Base-by-base conservation (phyloP, 2,888 invertebrate species). In the Reticulitermes lucifugus region DNA sequence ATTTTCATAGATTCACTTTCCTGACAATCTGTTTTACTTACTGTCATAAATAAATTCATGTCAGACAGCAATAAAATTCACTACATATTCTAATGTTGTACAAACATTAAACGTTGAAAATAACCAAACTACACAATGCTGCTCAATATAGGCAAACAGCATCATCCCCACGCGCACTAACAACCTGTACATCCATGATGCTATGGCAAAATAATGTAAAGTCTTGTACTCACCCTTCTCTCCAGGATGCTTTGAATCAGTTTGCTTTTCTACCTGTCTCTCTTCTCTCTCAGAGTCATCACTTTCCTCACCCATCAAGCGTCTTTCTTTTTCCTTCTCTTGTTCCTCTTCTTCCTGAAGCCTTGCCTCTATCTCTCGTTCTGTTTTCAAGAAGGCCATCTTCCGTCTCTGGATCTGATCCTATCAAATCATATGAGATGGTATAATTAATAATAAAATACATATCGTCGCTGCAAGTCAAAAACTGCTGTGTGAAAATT, bases 301-400 rank as follows among this genome's bases (percentile, higher is more conserved):
- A 81, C 80, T 86, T 75, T 71, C 85, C 79, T 87, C 85, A 86
- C 86, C 92, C 91, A 88, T 89, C 91, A n/a, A 91, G 90, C 4
- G 87, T 85, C 18, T 90, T 83, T 90, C 89, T 90, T 25, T 89
- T 90, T 0, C 86, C 89, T 84, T 91, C 92, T 87, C 87, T 41
- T 79, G 84, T 80, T 88, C 88, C 59, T 87, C 88, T 77, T 87
- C 94, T 87, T 93, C 93, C 5, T 94, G 92, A 87, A 96, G 92
- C 89, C 90, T 92, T 77, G 94, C 94, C 89, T 96, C 96, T 87
- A 96, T 96, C 89, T 96, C 96, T 83, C 94, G 93, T 89, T 96
- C 94, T n/a, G 94, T 95, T 88, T 94, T 94, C 89, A 94, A 93
- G 90, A 96, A 96, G 82, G 95, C 94, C 84, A 92, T 91, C 88